A percentile compares a stretch with the other conserved stretches of the same genome.
Evolutionary conservation across 2,113 vertebrate genomes (phyloP).

Genomic region (Suricata suricatta): DNA sequence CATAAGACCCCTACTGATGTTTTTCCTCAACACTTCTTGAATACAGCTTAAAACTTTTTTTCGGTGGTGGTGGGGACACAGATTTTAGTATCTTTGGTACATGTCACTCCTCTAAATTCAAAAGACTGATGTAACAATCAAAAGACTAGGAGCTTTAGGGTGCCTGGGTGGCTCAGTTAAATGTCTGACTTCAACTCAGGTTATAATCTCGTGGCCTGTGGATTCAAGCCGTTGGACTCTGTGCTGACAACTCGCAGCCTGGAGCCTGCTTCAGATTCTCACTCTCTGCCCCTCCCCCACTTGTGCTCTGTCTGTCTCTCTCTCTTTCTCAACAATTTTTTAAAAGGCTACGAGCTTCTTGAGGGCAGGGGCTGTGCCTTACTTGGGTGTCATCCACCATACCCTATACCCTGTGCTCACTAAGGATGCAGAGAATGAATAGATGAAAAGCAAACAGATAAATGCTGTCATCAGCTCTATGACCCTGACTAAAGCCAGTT

Average conservation of each 20-base stretch:
- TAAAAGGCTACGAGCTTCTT: neutral
- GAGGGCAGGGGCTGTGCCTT: neutral
- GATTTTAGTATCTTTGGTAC: constrained; percentile 34
- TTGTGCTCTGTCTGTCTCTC: too few relatives aligned
- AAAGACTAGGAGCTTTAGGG: neutral
- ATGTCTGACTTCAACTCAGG: too few relatives aligned
- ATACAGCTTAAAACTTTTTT: neutral
- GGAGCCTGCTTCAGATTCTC: too few relatives aligned
- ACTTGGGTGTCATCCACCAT: neutral
- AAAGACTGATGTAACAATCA: constrained; percentile 29
- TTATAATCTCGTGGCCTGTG: too few relatives aligned
- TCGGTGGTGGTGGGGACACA: neutral
- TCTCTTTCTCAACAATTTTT: too few relatives aligned
- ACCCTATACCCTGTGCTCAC: neutral
- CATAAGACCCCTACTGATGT: neutral
- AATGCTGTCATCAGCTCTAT: neutral
- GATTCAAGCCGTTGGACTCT: too few relatives aligned
- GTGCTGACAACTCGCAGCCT: too few relatives aligned
- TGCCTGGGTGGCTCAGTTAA: too few relatives aligned
- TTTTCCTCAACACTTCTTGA: constrained; percentile 27
- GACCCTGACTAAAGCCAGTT: constrained; percentile 25
- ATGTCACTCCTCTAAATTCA: constrained; percentile 42
- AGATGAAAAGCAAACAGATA: constrained; percentile 34
- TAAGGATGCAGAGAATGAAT: neutral
- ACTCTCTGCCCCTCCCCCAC: too few relatives aligned